Evolutionary conservation across 1,140 invertebrate species (phyloP).

Genomic region (Meteorus sp.): DNA sequence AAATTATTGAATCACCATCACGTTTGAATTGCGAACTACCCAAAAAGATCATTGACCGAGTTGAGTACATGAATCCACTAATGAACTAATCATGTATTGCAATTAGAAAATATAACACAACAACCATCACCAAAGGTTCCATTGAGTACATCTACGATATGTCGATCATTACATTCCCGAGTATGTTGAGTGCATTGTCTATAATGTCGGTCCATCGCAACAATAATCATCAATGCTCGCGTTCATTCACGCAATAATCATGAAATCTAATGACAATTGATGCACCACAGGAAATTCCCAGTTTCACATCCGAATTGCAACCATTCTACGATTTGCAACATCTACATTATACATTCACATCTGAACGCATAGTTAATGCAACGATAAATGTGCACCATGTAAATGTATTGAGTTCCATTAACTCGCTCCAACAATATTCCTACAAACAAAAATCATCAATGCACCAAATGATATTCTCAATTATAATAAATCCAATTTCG

Average conservation of each 20-base stretch:
- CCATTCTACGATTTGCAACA: conserved; percentile 25
- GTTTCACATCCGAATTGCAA: conserved; percentile 38
- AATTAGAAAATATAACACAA: conserved; percentile 32
- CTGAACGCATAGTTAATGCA: too few relatives aligned
- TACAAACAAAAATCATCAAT: too few relatives aligned
- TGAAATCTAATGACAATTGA: conserved; percentile 58
- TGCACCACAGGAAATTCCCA: conserved; percentile 46
- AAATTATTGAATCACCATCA: too few relatives aligned
- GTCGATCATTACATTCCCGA: conserved; percentile 46
- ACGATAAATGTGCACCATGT: conserved; percentile 8
- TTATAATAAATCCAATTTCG: too few relatives aligned
- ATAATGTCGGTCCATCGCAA: conserved; percentile 47
- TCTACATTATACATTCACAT: conserved; percentile 28
- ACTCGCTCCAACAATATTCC: too few relatives aligned
- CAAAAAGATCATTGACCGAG: too few relatives aligned
- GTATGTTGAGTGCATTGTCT: conserved; percentile 34
- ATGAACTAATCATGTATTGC: neutral
- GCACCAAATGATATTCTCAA: too few relatives aligned
- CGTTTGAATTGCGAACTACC: too few relatives aligned
- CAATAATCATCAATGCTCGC: conserved; percentile 50
- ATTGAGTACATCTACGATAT: conserved; percentile 36
- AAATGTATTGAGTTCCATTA: conserved; percentile 6
- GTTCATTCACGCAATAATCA: conserved; percentile 47
- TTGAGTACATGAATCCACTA: too few relatives aligned
- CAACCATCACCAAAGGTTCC: conserved; percentile 48